phyloP scores from a whole-genome alignment of 2,113 vertebrate species.

The Pseudopodoces humilis region DNA sequence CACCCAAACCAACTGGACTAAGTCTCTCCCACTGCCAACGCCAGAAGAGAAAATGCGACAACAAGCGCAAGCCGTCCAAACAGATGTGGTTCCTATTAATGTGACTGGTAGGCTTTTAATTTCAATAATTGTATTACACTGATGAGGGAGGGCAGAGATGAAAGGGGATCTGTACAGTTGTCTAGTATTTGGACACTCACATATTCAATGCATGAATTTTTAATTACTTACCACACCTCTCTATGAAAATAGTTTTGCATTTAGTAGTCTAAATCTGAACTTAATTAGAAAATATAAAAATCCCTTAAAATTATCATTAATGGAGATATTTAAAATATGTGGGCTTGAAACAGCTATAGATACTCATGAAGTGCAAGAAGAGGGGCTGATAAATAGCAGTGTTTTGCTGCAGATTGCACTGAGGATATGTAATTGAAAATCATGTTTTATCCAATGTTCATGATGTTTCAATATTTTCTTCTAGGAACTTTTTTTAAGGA shows the following conservation, averaged over 20 bases:
- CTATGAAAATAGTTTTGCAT: neutral
- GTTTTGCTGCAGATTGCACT: neutral
- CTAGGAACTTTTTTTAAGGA: neutral
- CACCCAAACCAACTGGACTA: constrained; percentile 83
- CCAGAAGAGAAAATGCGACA: constrained; percentile 97
- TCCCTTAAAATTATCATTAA: neutral
- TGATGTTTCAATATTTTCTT: neutral
- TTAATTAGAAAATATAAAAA: neutral
- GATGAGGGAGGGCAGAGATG: neutral
- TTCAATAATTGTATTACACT: neutral
- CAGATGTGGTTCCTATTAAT: constrained; percentile 93
- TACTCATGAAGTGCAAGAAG: neutral
- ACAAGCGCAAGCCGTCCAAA: constrained; percentile 87
- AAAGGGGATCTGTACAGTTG: neutral
- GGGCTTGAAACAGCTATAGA: neutral
- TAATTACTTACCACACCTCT: neutral
- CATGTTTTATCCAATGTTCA: neutral
- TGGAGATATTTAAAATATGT: neutral
- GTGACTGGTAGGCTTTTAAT: constrained; percentile 85
- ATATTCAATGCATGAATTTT: neutral
- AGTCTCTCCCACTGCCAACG: constrained; percentile 85
- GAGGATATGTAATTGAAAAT: neutral
- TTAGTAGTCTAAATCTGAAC: neutral
- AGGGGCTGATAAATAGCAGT: neutral
- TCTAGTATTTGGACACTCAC: neutral